phyloP scores from a whole-genome alignment of 2,888 invertebrate genomes.

The Melanostoma mellinum region DNA sequence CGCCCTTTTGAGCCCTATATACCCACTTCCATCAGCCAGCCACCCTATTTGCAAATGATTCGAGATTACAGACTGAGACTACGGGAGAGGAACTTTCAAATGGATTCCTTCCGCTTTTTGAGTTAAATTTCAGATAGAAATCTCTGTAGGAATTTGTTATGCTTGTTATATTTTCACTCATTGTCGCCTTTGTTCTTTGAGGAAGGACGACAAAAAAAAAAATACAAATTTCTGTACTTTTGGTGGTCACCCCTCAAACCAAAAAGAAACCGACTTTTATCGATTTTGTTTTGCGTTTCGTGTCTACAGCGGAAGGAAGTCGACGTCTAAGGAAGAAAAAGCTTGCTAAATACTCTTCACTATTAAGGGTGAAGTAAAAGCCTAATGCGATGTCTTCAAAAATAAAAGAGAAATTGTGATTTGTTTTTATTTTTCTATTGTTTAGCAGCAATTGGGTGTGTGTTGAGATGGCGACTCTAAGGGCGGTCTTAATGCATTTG shows the following conservation, averaged over 20 bases:
- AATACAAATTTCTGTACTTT: conserved; percentile 49
- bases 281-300: conserved; percentile 23
- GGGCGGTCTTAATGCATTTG: conserved; percentile 52
- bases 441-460: not conserved
- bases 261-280: conserved; percentile 22
- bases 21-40: not conserved
- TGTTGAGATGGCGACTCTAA: not conserved
- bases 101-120: conserved; percentile 69
- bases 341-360: conserved; percentile 6
- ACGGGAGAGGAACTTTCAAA: conserved; percentile 27
- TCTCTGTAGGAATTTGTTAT: conserved; percentile 67
- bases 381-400: conserved; percentile 28
- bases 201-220: conserved; percentile 2
- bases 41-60: conserved; percentile 25
- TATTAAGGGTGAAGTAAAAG: conserved; percentile 17
- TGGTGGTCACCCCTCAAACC: conserved; percentile 50
- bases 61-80: conserved; percentile 34
- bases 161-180: conserved; percentile 55
- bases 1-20: conserved; percentile 8
- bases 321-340: conserved; percentile 7
- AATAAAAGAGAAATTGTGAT: conserved; percentile 20
- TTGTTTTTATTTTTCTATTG: conserved; percentile 14
- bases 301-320: conserved; percentile 58
- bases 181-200: conserved; percentile 69
- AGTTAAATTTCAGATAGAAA: conserved; percentile 71